A percentile compares a stretch with the other conserved stretches of the same genome.
These are phyloP conservation scores for Perizoma flavofasciatum DNA, from an alignment of 2,888 invertebrate species.

Conservation along the genomic window DNA sequence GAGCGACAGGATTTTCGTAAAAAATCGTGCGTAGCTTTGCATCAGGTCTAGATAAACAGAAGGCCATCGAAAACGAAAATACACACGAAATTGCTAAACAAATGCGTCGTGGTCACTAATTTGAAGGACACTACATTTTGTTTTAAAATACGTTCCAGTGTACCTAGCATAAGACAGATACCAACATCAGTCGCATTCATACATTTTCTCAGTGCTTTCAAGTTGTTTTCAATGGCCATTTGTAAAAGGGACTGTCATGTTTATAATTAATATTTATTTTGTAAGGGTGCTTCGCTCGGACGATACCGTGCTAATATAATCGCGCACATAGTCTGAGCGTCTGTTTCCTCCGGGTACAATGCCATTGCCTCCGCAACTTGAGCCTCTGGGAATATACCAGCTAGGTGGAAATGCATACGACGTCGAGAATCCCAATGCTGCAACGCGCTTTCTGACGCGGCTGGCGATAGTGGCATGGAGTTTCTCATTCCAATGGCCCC, in stretches of 20 bases:
- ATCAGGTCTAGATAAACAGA: conserved; percentile 28
- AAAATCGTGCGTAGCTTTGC: conserved; percentile 65
- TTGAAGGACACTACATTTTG: no score
- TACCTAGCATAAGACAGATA: no score
- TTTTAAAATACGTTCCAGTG: no score
- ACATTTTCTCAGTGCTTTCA: no score
- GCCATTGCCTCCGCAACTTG: conserved; percentile 95
- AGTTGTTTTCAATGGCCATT: no score
- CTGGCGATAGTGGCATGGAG: conserved; percentile 60
- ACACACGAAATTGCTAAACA: not conserved
- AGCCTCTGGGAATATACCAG: conserved; percentile 95
- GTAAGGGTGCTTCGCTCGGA: conserved; percentile 62
- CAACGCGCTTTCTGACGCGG: conserved; percentile 75
- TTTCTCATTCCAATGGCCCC: conserved; percentile 58
- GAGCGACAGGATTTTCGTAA: conserved; percentile 60
- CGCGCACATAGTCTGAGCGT: conserved; percentile 95
- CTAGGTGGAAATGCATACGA: conserved; percentile 93
- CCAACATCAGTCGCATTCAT: no score
- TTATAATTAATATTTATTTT: no score
- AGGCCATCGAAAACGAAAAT: conserved; percentile 7
- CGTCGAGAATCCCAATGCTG: conserved; percentile 87
- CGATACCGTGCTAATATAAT: conserved; percentile 90
- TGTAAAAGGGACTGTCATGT: no score
- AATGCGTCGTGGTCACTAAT: no score
- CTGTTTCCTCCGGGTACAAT: conserved; percentile 93